Evolutionary conservation across 2,113 vertebrate species (phyloP), one percentile per base, ranked within the genome.

Genomic region (Triplophysa tibetana): DNA sequence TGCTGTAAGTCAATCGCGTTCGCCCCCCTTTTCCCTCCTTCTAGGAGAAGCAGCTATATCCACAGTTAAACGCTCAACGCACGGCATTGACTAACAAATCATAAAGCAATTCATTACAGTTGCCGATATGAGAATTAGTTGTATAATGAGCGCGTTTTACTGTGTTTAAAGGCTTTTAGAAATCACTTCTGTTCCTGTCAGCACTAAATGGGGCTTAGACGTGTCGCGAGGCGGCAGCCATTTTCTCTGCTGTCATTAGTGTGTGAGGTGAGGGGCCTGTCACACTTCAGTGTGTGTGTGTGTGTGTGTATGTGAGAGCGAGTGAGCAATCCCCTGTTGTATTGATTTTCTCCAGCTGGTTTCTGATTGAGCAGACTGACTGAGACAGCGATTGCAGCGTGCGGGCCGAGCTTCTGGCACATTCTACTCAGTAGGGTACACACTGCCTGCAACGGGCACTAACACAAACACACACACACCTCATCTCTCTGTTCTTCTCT

Each of bases 321-420:
- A 73, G 61, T 48, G 81, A 78, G 81, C 81, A 79, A 72, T 82
- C 81, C 78, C 64, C 48, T 75, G 70, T 69, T 75, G 77, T 79
- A 84, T 84, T 84, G 82, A 84, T 84, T 84, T 84, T 84, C 78
- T 83, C 78, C 82, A 84, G 74, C 78, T 81, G 82, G 41, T 70
- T 81, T 77, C 78, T 84, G 82, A 84, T 81, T 77, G 81, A 82
- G 74, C 62, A 43, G 76, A 63, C 60, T 50, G 45, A 80, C 72
- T 75, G 66, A 73, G 50, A 77, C 38, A 38, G 69, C 48, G 43
- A 70, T 81, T 67, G 77, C 72, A 80, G 58, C n/a, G 78, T 17
- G 43, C 67, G 16, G 60, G 58, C 54, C 52, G 68, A 70, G 78
- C 78, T 73, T 61, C 48, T 74, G 64, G 45, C 78, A 65, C 78